These are phyloP conservation scores for Tachycineta bicolor DNA, from an alignment of 2,113 vertebrate genomes.

Conservation along the genomic window DNA sequence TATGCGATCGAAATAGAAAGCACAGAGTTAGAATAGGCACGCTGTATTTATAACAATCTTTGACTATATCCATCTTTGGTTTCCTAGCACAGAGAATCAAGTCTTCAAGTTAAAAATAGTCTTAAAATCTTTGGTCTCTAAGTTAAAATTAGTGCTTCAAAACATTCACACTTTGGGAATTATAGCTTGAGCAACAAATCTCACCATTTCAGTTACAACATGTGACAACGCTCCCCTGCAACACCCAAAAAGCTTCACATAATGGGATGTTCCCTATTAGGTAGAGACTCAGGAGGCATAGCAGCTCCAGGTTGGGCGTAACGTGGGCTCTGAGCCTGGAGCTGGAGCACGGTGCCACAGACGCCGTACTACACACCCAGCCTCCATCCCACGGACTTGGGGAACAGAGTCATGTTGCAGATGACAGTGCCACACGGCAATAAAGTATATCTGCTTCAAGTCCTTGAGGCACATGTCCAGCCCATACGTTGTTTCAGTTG, in stretches of 20 bases:
- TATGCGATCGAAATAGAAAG: not conserved
- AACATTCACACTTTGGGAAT: conserved; percentile 45
- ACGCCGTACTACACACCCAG: not conserved
- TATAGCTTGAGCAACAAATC: conserved; percentile 29
- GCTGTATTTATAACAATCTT: conserved; percentile 18
- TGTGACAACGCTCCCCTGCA: not conserved
- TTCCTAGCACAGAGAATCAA: conserved; percentile 23
- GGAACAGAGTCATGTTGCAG: not conserved
- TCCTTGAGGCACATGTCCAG: not conserved
- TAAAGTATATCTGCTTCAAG: rapidly evolving
- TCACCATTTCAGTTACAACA: conserved; percentile 49
- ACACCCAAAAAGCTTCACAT: not conserved
- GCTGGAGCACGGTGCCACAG: not conserved
- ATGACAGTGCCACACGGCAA: not conserved
- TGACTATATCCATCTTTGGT: conserved; percentile 13
- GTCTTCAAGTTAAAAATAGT: conserved; percentile 46
- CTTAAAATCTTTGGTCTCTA: conserved; percentile 9
- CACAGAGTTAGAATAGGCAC: not conserved
- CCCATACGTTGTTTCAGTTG: rapidly evolving
- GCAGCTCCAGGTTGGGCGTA: not conserved
- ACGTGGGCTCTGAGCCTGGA: not conserved
- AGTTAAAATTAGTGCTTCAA: conserved; percentile 58
- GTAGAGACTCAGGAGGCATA: not conserved
- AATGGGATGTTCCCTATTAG: not conserved
- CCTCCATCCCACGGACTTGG: not conserved